A percentile compares a stretch with the other conserved stretches of the same genome.
Evolutionary conservation across 2,888 invertebrate genomes (phyloP).

Genomic region (Cheilosia urbana): DNA sequence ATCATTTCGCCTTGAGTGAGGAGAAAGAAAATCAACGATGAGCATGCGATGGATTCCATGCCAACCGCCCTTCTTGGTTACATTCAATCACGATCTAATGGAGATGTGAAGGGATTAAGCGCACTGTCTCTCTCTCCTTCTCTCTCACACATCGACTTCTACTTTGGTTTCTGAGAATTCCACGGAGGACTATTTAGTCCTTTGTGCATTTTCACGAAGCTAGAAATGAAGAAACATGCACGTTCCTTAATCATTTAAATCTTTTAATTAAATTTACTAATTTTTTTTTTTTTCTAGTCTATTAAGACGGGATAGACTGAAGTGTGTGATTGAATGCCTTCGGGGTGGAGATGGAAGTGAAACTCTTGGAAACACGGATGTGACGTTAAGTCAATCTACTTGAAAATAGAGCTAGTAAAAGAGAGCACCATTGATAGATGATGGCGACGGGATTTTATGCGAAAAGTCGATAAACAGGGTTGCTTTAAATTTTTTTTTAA

Average conservation of each 20-base stretch:
- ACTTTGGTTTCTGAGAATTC: slow-evolving; percentile 7
- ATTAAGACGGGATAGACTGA: background rate
- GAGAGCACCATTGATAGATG: too few relatives aligned
- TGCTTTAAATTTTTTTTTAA: too few relatives aligned
- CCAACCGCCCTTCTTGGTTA: slow-evolving; percentile 21
- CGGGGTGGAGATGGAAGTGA: background rate
- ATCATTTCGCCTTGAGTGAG: slow-evolving; percentile 41
- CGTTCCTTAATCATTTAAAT: slow-evolving; percentile 66
- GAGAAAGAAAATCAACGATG: slow-evolving; percentile 22
- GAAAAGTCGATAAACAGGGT: too few relatives aligned
- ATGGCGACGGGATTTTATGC: too few relatives aligned
- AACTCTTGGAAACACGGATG: background rate
- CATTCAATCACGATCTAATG: slow-evolving; percentile 54
- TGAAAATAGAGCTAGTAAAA: background rate
- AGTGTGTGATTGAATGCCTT: slow-evolving; percentile 5
- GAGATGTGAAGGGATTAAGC: slow-evolving; percentile 57
- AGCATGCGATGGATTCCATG: slow-evolving; percentile 28
- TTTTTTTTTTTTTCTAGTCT: background rate
- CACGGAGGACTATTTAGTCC: background rate
- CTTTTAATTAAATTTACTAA: slow-evolving; percentile 67
- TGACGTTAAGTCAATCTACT: background rate
- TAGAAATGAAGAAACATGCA: slow-evolving; percentile 21
- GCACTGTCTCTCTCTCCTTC: slow-evolving; percentile 7
- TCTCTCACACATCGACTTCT: background rate
- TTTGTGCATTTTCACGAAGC: too few relatives aligned